Conservation (phyloP, 2,797 vertebrate genomes). For the Alauda arvensis region DNA sequence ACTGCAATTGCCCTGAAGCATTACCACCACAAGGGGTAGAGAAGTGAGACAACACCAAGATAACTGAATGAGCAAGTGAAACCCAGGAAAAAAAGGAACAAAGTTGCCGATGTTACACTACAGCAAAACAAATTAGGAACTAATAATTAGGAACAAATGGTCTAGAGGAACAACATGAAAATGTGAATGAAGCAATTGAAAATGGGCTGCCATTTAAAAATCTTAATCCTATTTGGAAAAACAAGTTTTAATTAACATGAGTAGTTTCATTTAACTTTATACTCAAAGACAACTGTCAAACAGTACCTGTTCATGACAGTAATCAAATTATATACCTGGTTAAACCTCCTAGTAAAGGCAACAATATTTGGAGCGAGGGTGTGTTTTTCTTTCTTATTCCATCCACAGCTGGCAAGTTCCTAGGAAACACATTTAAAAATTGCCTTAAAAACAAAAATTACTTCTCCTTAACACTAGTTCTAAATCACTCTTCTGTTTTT, state of each 20-base stretch:
- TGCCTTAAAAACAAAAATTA: neutral
- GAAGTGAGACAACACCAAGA: neutral
- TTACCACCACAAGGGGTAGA: neutral
- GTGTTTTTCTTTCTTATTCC: slow-evolving; percentile 96
- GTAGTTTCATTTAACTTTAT: neutral
- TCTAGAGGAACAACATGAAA: neutral
- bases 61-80: neutral
- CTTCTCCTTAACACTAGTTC: neutral
- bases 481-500: neutral
- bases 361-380: slow-evolving; percentile 91
- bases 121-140: neutral
- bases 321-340: slow-evolving; percentile 80
- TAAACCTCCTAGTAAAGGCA: slow-evolving; percentile 95
- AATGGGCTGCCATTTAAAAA: neutral
- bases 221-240: neutral
- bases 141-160: neutral
- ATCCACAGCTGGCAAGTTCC: slow-evolving; percentile 93
- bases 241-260: neutral
- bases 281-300: neutral
- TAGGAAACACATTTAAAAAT: slow-evolving; percentile 64
- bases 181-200: neutral
- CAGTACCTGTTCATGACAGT: neutral
- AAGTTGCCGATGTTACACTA: neutral
- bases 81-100: neutral
- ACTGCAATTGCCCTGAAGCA: neutral